phyloP scores from a whole-genome alignment of 2,797 vertebrate genomes.

The Mormyrops attenuatus region DNA sequence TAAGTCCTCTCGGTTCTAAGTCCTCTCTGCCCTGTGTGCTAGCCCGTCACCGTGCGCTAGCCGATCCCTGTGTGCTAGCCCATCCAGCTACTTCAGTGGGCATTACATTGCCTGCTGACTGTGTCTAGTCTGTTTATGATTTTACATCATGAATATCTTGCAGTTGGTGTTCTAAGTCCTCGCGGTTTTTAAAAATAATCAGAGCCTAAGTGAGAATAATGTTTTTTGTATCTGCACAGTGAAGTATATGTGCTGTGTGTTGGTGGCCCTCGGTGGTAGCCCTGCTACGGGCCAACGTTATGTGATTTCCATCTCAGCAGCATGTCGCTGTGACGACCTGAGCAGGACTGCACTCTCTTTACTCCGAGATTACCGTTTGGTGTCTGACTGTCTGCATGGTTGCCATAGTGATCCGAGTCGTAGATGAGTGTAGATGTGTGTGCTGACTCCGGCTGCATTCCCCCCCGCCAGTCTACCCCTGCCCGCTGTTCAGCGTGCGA shows the following conservation, averaged over 20 bases:
- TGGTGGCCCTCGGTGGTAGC: too few species aligned
- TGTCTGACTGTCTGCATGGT: not conserved
- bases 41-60: too few species aligned
- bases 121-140: not conserved
- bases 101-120: not conserved
- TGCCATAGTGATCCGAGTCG: not conserved
- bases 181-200: not conserved
- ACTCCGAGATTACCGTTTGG: not conserved
- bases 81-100: not conserved
- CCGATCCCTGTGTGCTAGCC: too few species aligned
- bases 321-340: not conserved
- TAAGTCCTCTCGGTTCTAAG: not conserved
- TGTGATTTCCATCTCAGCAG: not conserved
- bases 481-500: constrained; percentile 94
- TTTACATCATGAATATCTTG: not conserved
- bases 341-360: not conserved
- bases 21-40: too few species aligned
- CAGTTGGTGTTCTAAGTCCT: not conserved
- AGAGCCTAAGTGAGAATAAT: not conserved
- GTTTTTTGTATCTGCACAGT: not conserved
- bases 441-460: constrained; percentile 5
- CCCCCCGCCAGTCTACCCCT: constrained; percentile 80
- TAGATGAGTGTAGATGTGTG: not conserved
- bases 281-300: too few species aligned
- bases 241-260: not conserved